Conservation (phyloP, 53 echinoderm and acorn worm species). For the Temnopleurus reevesii region DNA sequence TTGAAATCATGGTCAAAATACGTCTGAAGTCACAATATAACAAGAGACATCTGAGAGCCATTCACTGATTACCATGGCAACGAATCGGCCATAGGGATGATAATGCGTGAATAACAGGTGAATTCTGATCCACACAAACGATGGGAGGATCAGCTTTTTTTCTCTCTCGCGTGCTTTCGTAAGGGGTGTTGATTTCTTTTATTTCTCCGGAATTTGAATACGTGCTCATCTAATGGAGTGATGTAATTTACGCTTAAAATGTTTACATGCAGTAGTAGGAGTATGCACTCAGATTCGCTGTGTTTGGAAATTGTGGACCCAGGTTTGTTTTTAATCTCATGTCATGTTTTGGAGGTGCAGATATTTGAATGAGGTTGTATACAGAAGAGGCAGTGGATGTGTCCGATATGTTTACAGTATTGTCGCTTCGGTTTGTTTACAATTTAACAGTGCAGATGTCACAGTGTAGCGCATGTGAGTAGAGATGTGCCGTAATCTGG, state of each 20-base stretch:
- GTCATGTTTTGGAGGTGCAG: neutral
- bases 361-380: neutral
- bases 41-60: conserved; percentile 4
- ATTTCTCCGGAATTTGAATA: neutral
- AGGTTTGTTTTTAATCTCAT: neutral
- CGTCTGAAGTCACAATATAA: neutral
- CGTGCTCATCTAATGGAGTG: too few relatives aligned
- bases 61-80: conserved; percentile 9
- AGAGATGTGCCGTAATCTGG: neutral
- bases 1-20: neutral
- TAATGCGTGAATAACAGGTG: neutral
- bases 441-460: neutral
- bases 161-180: neutral
- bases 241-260: neutral
- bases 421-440: neutral
- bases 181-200: neutral
- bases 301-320: neutral
- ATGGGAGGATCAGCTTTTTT: neutral
- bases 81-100: neutral
- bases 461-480: too few relatives aligned
- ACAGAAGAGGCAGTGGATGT: neutral
- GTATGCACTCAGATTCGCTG: too few relatives aligned
- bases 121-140: neutral
- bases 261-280: neutral
- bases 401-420: neutral